Evolutionary conservation across 1,140 invertebrate genomes (phyloP).

Genomic region (Psilanteris sp.): DNA sequence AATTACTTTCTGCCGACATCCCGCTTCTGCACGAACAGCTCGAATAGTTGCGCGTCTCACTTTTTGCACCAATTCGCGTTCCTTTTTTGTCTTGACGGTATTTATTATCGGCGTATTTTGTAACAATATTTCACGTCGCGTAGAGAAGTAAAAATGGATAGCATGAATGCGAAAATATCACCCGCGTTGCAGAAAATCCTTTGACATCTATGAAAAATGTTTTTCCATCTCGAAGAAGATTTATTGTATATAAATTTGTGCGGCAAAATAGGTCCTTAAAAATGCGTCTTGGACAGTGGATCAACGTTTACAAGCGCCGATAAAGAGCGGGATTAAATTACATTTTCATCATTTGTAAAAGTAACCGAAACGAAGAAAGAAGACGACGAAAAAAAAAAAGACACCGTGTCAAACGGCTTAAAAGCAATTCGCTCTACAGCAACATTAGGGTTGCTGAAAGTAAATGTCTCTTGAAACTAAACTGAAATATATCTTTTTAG

Average conservation of each 20-base stretch:
- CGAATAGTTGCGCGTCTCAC: too few relatives aligned
- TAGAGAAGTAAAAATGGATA: slow-evolving; percentile 31
- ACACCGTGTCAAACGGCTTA: too few relatives aligned
- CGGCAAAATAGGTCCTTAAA: slow-evolving; percentile 26
- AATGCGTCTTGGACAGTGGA: slow-evolving; percentile 2
- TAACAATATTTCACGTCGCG: slow-evolving; percentile 30
- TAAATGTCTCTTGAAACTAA: too few relatives aligned
- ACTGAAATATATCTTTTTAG: too few relatives aligned
- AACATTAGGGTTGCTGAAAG: too few relatives aligned
- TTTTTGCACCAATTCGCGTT: background rate
- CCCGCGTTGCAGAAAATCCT: slow-evolving; percentile 39
- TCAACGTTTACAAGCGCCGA: slow-evolving; percentile 3
- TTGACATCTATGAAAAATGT: slow-evolving; percentile 54
- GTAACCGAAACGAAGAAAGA: too few relatives aligned
- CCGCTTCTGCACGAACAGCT: too few relatives aligned
- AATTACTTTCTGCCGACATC: too few relatives aligned
- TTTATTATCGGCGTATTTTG: slow-evolving; percentile 32
- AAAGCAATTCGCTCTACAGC: too few relatives aligned
- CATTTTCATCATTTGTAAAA: slow-evolving; percentile 8
- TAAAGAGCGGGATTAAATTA: slow-evolving; percentile 11
- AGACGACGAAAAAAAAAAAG: too few relatives aligned
- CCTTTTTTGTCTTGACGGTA: slow-evolving; percentile 12
- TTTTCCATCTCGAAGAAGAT: slow-evolving; percentile 45
- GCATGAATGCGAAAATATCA: slow-evolving; percentile 44
- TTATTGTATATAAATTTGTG: slow-evolving; percentile 48